A percentile compares a stretch with the other conserved stretches of the same genome.
These are phyloP conservation scores for Nasonia longicornis DNA, from an alignment of 1,140 invertebrate genomes.

Conservation along the genomic window DNA sequence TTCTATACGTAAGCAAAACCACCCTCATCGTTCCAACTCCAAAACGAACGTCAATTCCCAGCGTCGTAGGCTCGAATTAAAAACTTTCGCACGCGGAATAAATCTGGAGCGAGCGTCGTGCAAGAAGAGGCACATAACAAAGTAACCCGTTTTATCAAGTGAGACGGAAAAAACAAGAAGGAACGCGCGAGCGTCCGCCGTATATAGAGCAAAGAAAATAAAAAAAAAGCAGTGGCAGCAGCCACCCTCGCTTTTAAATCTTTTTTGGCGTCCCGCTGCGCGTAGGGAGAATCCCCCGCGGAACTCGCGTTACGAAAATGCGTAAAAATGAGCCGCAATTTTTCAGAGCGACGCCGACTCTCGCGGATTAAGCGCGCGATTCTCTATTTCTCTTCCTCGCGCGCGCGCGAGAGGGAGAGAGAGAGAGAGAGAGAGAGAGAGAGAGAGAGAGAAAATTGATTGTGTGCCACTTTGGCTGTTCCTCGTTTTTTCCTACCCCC, in stretches of 20 bases:
- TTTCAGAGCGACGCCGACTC: constrained; percentile 27
- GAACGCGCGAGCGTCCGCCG: background rate
- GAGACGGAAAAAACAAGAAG: constrained; percentile 27
- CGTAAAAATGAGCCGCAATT: constrained; percentile 45
- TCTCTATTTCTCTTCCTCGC: background rate
- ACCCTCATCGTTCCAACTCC: background rate
- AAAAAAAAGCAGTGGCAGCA: background rate
- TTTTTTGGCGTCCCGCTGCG: constrained; percentile 28
- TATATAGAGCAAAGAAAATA: background rate
- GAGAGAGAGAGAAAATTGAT: constrained; percentile 23
- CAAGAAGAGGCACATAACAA: constrained; percentile 40
- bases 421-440: too few species aligned
- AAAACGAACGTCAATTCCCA: background rate
- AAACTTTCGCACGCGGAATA: constrained; percentile 35
- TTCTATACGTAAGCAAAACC: background rate
- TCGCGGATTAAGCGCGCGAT: background rate
- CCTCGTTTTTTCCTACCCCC: background rate
- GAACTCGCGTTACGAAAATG: constrained; percentile 30
- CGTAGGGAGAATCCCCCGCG: background rate
- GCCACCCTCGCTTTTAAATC: constrained; percentile 31
- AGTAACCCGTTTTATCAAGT: constrained; percentile 39
- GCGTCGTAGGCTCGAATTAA: constrained; percentile 29
- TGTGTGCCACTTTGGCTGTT: background rate
- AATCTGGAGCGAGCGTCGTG: background rate
- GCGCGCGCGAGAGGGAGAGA: too few species aligned